Base-by-base conservation (phyloP, 2,113 vertebrate genomes). In the Poeciliopsis turrubarensis region DNA sequence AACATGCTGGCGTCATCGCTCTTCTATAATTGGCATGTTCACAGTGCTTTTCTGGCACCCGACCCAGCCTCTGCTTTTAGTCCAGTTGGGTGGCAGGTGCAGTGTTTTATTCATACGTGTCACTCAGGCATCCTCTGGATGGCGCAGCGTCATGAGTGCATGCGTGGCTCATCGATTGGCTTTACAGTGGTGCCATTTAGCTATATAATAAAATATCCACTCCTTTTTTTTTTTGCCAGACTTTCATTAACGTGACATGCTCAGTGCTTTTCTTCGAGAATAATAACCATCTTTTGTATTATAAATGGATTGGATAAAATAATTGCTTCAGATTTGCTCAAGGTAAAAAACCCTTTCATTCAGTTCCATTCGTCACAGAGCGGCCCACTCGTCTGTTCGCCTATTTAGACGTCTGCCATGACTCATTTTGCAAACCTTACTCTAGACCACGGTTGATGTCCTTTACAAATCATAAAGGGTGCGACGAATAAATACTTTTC, bases 11-110 rank as follows among this genome's bases (percentile, higher is more conserved):
- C 83, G 69, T 84, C 84, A 77, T 85, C 86, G 63, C n/a, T 62
- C 57, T 73, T 81, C 66, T 82, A 79, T 87, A 90, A 89, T 85
- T 86, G 83, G 75, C 78, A 73, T 60, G 66, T 70, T 85, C 79
- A 78, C 74, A 67, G 71, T 26, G 71, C 54, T 71, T 69, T 73
- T 81, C 71, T 73, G 70, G 68, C 72, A 69, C 88, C 80, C 80
- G 30, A 63, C 41, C n/a, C 77, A 83, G 68, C 73, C 73, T 83
- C 82, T 91, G 82, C 77, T 73, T 83, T 85, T 78, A 69, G 51
- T 70, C 71, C 80, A 81, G 73, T 70, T 86, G 65, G 62, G 60
- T 60, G 71, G 72, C 79, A 84, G 65, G 72, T 72, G 4, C 66
- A 62, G 9, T 65, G 63, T 37, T 89, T 86, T 84, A 19, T 73